These are phyloP conservation scores for Tretioscincus oriximinensis DNA, from an alignment of 2,113 vertebrate species.

Conservation along the genomic window DNA sequence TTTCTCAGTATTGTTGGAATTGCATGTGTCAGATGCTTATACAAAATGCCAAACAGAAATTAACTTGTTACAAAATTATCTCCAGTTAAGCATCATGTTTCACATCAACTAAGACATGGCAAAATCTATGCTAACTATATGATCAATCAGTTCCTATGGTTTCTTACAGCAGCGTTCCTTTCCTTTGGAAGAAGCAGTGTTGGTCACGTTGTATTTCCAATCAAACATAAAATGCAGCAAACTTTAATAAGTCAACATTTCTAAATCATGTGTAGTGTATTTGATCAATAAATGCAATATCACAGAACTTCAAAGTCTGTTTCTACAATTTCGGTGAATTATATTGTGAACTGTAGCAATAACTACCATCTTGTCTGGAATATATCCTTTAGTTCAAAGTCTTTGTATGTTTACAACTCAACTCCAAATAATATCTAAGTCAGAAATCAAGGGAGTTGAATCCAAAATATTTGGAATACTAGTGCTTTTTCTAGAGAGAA, in stretches of 20 bases:
- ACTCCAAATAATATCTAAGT: too few relatives aligned
- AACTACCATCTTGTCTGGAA: too few relatives aligned
- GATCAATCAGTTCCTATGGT: background rate
- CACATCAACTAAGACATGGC: background rate
- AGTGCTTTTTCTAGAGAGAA: too few relatives aligned
- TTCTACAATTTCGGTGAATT: background rate
- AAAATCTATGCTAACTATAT: background rate
- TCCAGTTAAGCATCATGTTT: background rate
- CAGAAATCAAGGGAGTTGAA: too few relatives aligned
- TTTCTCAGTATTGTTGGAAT: background rate
- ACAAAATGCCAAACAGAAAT: background rate
- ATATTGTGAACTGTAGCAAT: background rate
- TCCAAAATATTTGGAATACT: too few relatives aligned
- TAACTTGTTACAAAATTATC: background rate
- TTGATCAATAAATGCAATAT: background rate
- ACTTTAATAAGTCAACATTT: background rate
- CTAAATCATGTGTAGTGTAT: background rate
- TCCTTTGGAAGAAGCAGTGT: slow-evolving; percentile 29
- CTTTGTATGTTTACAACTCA: too few relatives aligned
- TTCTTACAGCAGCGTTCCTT: background rate
- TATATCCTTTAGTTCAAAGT: too few relatives aligned
- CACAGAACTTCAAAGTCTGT: background rate
- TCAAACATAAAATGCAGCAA: background rate
- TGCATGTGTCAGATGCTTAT: too few relatives aligned
- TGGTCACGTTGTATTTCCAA: slow-evolving; percentile 19